Base-by-base conservation (phyloP, 2,797 vertebrate species). In the Centroberyx gerrardi region DNA sequence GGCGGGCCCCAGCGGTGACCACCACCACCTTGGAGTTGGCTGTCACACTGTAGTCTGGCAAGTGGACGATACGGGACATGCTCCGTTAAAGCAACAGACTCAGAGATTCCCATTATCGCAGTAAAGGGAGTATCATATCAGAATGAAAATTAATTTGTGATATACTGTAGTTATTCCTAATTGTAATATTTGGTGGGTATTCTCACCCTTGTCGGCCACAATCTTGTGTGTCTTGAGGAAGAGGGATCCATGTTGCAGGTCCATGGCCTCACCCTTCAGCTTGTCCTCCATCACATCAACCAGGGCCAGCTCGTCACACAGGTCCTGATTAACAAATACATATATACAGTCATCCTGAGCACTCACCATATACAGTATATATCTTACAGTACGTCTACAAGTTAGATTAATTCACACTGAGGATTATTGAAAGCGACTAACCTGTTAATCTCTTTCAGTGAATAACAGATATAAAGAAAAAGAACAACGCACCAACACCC, bases 231-330 rank as follows among this genome's bases (percentile, higher is more conserved):
- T 97, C 86, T 91, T 96, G 67, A 97, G 97, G 93, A 99, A 99
- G 81, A 99, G 97, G 82, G 97, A 96, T 76, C 98, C 98, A 4
- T 99, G 98, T 84, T 99, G 98, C 74, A 99, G 95, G 87, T 99
- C 98, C 90, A 99, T 96, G 92, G 84, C 97, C 78, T 99, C 98
- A 72, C 98, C 98, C 91, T 97, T 98, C 89, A 99, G 83, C 85
- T 98, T 99, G 89, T 99, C 98, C 88, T 99, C 98, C 72, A 99
- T 97, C 79, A 99, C 98, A 62, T 99, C 98, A 87, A 99, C 96
- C 81, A 99, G 93, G n/a, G 97, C 97, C 53, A 99, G 93, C 90
- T 99, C 98, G 88, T 98, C 98, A 22, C 97, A 95, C 86, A 99
- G 90, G 53, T 98, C 97, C 98, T 99, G 51, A 54, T 68, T 4